phyloP scores from a whole-genome alignment of 2,797 vertebrate species.

The Parambassis ranga region DNA sequence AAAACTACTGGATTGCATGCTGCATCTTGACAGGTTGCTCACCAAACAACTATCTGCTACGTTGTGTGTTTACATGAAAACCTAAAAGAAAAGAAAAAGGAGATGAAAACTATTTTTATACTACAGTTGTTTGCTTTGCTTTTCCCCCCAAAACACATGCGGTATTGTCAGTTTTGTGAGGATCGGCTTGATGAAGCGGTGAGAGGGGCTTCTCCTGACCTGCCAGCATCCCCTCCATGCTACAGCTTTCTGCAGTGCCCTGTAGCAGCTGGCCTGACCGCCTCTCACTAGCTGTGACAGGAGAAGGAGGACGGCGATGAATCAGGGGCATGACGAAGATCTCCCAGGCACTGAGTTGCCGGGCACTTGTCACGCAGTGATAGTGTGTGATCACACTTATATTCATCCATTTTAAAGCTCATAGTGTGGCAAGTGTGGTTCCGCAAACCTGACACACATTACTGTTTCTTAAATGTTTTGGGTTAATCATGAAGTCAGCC shows the following conservation, averaged over 20 bases:
- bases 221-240: conserved; percentile 41
- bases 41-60: too few species aligned
- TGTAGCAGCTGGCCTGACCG: conserved; percentile 48
- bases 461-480: background rate
- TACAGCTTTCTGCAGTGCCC: conserved; percentile 40
- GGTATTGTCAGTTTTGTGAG: conserved; percentile 22
- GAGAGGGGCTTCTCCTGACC: conserved; percentile 30
- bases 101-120: too few species aligned
- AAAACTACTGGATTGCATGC: background rate
- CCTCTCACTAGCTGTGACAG: conserved; percentile 50
- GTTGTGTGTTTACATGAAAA: too few species aligned
- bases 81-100: too few species aligned
- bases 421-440: conserved; percentile 23
- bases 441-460: conserved; percentile 2
- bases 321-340: conserved; percentile 68
- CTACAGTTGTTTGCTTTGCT: too few species aligned
- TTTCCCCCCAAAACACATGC: background rate
- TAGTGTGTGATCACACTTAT: conserved; percentile 38
- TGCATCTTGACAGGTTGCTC: too few species aligned
- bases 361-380: conserved; percentile 39
- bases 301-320: conserved; percentile 59
- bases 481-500: background rate
- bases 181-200: conserved; percentile 11
- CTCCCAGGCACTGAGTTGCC: conserved; percentile 34
- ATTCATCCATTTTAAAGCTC: conserved; percentile 46